Base-by-base conservation (phyloP, 2,888 invertebrate genomes). In the Cacoxenus indagator region DNA sequence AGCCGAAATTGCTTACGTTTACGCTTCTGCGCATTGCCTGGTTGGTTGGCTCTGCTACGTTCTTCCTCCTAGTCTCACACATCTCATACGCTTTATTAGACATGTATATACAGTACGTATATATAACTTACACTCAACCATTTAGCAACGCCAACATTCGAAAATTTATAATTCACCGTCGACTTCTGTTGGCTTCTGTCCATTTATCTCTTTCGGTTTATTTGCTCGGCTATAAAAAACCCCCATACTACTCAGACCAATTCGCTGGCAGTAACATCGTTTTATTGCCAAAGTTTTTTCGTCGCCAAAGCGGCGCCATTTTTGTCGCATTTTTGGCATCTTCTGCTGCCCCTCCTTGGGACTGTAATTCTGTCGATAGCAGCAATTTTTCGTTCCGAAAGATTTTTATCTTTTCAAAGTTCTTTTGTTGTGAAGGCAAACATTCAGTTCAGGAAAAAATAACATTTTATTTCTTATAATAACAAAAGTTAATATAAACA, bases 271-370 rank as follows among this genome's bases (percentile, higher is more conserved):
- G 80, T 81, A 73, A 78, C 78, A 73, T 79, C 77, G 80, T 81
- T 81, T 81, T 82, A 81, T 87, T 84, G 83, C 75, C 80, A 85
- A 87, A 83, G 80, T 83, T 84, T 78, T 66, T 59, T 14, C 37
- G 54, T 75, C 86, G 86, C 76, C 86, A 78, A 74, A 74, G 77
- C 76, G 86, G 86, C 86, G 87, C 87, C 86, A 82, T 76, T 81
- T 84, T 84, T 85, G 84, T 75, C 86, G 87, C 86, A 86, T 78
- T 82, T 64, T 64, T 65, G 62, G 68, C 51, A 64, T 5, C 37
- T 37, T 26, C 4, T 43, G 22, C n/a, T 17, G 45, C 65, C 59
- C 45, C 64, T 14, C 17, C 37, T 55, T n/a, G 37, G n/a, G n/a
- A n/a, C n/a, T 37, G 17, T 22, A 48, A 19, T 73, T 68, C 26